These are phyloP conservation scores for Brachyhypopomus gauderio DNA, from an alignment of 2,113 vertebrate genomes.

Conservation along the genomic window DNA sequence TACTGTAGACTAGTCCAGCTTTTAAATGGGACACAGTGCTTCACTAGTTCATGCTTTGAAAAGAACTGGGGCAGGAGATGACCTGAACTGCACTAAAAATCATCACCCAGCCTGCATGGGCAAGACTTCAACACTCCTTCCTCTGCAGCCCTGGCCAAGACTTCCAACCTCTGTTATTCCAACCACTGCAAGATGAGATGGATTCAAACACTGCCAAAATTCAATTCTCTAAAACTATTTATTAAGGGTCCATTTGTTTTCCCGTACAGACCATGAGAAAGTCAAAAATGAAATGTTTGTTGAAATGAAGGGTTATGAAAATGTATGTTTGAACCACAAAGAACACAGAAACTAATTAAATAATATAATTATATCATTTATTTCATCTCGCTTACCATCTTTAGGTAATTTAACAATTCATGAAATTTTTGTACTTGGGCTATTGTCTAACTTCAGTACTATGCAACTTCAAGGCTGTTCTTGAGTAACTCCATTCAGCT, in stretches of 20 bases:
- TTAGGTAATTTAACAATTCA: too few relatives aligned
- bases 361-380: too few relatives aligned
- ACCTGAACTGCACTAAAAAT: constrained; percentile 23
- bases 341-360: too few relatives aligned
- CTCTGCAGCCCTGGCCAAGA: background rate
- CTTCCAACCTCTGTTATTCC: constrained; percentile 12
- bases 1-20: background rate
- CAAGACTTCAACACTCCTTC: constrained; percentile 19
- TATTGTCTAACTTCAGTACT: too few relatives aligned
- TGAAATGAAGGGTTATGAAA: too few relatives aligned
- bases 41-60: constrained; percentile 5
- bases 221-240: background rate
- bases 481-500: too few relatives aligned
- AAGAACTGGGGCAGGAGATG: constrained; percentile 13
- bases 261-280: too few relatives aligned
- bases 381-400: too few relatives aligned
- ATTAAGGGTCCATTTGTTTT: background rate
- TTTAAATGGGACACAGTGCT: constrained; percentile 1
- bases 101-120: background rate
- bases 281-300: too few relatives aligned
- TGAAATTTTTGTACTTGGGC: too few relatives aligned
- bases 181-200: background rate
- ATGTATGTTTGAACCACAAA: too few relatives aligned
- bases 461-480: too few relatives aligned
- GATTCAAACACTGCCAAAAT: constrained; percentile 2